These are phyloP conservation scores for Daktulosphaira vitifoliae DNA, from an alignment of 1,140 invertebrate species.

Conservation along the genomic window DNA sequence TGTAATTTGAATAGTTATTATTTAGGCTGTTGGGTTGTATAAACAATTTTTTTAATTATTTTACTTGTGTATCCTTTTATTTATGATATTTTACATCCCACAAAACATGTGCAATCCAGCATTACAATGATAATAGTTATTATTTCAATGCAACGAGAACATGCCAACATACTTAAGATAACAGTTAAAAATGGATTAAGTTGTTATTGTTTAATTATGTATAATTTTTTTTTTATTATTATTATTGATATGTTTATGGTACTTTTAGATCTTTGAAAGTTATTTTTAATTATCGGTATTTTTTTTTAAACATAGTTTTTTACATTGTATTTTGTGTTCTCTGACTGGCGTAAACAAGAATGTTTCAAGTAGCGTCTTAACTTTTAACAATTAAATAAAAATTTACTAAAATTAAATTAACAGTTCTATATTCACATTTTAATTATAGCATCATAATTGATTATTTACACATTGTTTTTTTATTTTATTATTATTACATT, in stretches of 20 bases:
- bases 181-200: conserved; percentile 32
- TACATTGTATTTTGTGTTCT: conserved; percentile 23
- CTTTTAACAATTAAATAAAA: conserved; percentile 27
- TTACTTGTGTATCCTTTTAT: conserved; percentile 4
- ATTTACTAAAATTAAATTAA: conserved; percentile 32
- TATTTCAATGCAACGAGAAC: conserved; percentile 30
- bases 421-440: conserved; percentile 27
- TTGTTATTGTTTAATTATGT: conserved; percentile 34
- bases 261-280: conserved; percentile 28
- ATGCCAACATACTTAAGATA: conserved; percentile 9
- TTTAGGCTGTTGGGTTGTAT: conserved; percentile 26
- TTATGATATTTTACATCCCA: not conserved
- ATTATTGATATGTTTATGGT: conserved; percentile 28
- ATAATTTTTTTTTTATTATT: conserved; percentile 29
- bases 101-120: conserved; percentile 21
- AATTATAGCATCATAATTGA: conserved; percentile 26
- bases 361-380: conserved; percentile 33
- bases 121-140: conserved; percentile 28
- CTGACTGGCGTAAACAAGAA: conserved; percentile 31
- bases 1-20: conserved; percentile 32
- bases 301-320: conserved; percentile 18
- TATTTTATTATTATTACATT: conserved; percentile 34
- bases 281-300: conserved; percentile 26
- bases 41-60: conserved; percentile 3
- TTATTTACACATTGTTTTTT: conserved; percentile 26